These are phyloP conservation scores for Drosophila mojavensis DNA, from an alignment of 1,140 invertebrate genomes.

Conservation along the genomic window DNA sequence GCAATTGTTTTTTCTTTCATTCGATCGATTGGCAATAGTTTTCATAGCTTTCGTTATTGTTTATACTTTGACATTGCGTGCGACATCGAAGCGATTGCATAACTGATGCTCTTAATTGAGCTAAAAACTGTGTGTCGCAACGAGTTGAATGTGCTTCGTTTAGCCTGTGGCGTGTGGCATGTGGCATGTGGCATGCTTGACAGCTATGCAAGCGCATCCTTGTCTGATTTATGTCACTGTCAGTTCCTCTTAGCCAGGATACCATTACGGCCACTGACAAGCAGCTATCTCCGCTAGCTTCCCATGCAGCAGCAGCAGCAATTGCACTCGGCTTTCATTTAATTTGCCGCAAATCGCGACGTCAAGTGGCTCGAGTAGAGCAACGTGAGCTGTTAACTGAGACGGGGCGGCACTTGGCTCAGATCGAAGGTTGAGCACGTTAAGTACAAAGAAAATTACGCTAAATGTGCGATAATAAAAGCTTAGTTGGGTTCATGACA, in stretches of 20 bases:
- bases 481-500: conserved; percentile 28
- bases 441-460: conserved; percentile 1
- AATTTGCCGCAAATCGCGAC: conserved; percentile 69
- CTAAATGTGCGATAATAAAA: conserved; percentile 13
- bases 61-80: conserved; percentile 27
- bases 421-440: conserved; percentile 18
- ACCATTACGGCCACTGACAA: conserved; percentile 52
- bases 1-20: conserved; percentile 1
- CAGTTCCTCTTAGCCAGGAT: conserved; percentile 61
- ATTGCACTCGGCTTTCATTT: conserved; percentile 50
- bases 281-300: background rate
- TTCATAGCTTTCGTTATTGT: conserved; percentile 9
- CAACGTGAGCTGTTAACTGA: conserved; percentile 30
- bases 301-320: background rate
- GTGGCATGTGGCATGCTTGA: conserved; percentile 6
- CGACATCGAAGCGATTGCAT: conserved; percentile 23
- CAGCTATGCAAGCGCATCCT: conserved; percentile 4
- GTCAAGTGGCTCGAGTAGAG: conserved; percentile 47
- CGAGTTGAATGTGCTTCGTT: background rate
- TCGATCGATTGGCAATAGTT: conserved; percentile 3
- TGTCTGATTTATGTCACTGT: conserved; percentile 45
- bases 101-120: conserved; percentile 25
- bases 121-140: background rate
- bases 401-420: background rate
- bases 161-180: background rate